These are phyloP conservation scores for Proctacanthus coquilletti DNA, from an alignment of 1,140 invertebrate genomes.

Conservation along the genomic window DNA sequence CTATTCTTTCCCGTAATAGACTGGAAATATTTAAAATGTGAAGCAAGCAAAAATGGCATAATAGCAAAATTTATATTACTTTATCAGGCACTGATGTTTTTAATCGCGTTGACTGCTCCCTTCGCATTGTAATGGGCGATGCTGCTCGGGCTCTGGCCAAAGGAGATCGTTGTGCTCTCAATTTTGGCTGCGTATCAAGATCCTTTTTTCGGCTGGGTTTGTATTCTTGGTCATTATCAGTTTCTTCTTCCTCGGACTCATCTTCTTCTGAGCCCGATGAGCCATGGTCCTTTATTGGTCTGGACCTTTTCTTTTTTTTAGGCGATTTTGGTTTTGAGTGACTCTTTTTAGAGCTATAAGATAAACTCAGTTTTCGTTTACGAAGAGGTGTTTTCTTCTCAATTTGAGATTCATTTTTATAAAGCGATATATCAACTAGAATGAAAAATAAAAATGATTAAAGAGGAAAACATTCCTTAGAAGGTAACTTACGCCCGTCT, in stretches of 20 bases:
- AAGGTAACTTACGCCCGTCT: conserved; percentile 56
- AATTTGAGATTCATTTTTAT: conserved; percentile 61
- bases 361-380: too few species aligned
- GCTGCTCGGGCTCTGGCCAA: conserved; percentile 10
- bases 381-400: conserved; percentile 27
- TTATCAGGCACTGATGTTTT: conserved; percentile 8
- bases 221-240: conserved; percentile 9
- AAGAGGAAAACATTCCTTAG: conserved; percentile 1
- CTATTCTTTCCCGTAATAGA: neutral
- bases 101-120: conserved; percentile 4
- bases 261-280: conserved; percentile 5
- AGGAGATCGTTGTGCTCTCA: conserved; percentile 9
- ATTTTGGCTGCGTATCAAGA: conserved; percentile 1
- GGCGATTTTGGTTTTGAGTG: too few species aligned
- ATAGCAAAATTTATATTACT: conserved; percentile 4
- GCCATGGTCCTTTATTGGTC: conserved; percentile 5
- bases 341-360: too few species aligned
- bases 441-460: conserved; percentile 12
- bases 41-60: neutral
- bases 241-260: conserved; percentile 5
- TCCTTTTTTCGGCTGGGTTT: conserved; percentile 9
- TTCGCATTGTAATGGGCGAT: conserved; percentile 7
- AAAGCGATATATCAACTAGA: conserved; percentile 63
- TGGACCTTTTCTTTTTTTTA: conserved; percentile 9
- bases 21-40: too few species aligned